Evolutionary conservation across 2,888 invertebrate species (phyloP).

Genomic region (Lordiphosa andalusiaca): DNA sequence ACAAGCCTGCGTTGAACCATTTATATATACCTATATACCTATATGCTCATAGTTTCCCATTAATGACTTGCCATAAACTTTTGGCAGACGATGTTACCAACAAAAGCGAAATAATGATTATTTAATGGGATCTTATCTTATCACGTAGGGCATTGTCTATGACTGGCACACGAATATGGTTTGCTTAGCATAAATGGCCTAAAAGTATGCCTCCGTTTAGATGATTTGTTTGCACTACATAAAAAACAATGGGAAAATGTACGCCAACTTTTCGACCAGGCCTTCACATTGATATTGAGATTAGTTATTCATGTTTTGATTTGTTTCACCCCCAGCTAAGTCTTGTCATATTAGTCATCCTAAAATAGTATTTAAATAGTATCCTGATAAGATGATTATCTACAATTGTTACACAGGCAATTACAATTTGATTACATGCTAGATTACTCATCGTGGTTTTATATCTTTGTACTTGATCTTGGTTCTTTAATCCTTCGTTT

Average conservation of each 20-base stretch:
- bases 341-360: neutral
- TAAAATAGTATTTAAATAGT: no score
- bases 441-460: no score
- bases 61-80: neutral
- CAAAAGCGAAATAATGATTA: neutral
- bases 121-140: slow-evolving; percentile 56
- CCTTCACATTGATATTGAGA: slow-evolving; percentile 30
- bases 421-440: no score
- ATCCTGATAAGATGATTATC: slow-evolving; percentile 3
- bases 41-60: no score
- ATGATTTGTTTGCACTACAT: slow-evolving; percentile 20
- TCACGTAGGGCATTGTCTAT: slow-evolving; percentile 24
- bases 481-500: no score
- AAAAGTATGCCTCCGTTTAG: slow-evolving; percentile 55
- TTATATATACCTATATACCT: no score
- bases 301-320: neutral
- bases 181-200: slow-evolving; percentile 55
- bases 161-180: slow-evolving; percentile 5
- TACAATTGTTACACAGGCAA: no score
- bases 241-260: neutral
- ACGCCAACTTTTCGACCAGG: slow-evolving; percentile 4
- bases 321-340: neutral
- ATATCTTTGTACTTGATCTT: no score
- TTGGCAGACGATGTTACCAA: slow-evolving; percentile 3
- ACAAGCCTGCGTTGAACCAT: no score